Conservation (phyloP, 2,113 vertebrate species). For the Cinclus mexicanus region DNA sequence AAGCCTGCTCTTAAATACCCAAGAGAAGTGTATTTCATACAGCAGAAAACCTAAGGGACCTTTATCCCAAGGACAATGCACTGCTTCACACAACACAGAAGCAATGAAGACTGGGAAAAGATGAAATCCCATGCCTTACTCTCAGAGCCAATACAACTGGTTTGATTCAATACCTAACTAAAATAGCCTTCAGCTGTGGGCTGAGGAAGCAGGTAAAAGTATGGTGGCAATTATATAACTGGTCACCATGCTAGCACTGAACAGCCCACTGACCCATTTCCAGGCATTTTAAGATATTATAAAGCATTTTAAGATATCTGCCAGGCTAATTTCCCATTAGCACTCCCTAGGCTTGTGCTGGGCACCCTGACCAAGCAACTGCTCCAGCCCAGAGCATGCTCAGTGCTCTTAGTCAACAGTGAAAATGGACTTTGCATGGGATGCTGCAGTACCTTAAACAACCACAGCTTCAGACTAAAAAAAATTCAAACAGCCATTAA, state of each 20-base stretch:
- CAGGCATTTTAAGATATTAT: too few relatives aligned
- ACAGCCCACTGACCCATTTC: too few relatives aligned
- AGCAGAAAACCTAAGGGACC: background rate
- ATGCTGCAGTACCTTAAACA: background rate
- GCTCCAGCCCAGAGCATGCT: accelerated
- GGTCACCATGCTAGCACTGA: background rate
- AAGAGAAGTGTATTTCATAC: background rate
- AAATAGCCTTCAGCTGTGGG: background rate
- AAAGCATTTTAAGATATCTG: too few relatives aligned
- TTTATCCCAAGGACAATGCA: background rate
- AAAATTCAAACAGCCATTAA: background rate
- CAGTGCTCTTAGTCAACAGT: background rate
- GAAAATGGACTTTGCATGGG: background rate
- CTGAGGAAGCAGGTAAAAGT: background rate
- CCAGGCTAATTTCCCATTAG: background rate
- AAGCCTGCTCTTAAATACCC: background rate
- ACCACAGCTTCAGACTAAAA: background rate
- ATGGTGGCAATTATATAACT: background rate
- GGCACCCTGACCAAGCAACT: accelerated
- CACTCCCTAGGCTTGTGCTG: background rate
- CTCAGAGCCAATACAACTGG: accelerated
- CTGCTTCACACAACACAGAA: background rate
- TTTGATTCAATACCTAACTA: background rate
- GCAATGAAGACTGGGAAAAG: background rate
- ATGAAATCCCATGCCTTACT: background rate